A percentile compares a stretch with the other conserved stretches of the same genome.
phyloP scores from a whole-genome alignment of 2,113 vertebrate species.

The Machaerirhynchus nigripectus region DNA sequence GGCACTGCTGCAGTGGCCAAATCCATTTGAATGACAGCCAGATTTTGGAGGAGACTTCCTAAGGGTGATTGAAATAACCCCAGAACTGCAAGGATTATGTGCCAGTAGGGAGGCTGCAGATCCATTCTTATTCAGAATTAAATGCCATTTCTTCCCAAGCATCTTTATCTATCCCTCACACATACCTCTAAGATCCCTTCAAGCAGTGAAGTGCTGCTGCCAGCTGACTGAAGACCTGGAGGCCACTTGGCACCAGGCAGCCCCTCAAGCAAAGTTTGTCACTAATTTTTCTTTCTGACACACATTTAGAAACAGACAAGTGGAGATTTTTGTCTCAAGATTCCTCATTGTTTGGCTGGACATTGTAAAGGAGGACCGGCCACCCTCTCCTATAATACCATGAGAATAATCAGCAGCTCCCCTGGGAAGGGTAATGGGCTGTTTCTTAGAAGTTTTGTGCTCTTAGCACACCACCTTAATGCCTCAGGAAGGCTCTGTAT shows the following conservation, averaged over 20 bases:
- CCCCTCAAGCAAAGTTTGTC: not conserved
- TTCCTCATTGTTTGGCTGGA: not conserved
- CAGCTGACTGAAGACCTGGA: not conserved
- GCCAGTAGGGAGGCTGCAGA: constrained; percentile 11
- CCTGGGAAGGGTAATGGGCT: not conserved
- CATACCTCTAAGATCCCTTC: constrained; percentile 10
- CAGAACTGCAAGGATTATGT: constrained; percentile 29
- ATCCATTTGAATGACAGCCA: not conserved
- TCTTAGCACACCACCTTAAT: not conserved
- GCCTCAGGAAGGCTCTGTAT: not conserved
- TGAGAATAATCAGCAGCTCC: not conserved
- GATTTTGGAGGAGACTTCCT: not conserved
- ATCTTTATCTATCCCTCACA: constrained; percentile 56
- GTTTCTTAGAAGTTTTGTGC: not conserved
- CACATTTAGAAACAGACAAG: not conserved
- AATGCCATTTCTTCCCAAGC: constrained; percentile 24
- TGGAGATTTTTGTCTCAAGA: not conserved
- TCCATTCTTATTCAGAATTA: constrained; percentile 7
- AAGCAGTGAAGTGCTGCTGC: constrained; percentile 3
- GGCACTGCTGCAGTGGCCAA: not conserved
- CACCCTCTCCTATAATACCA: not conserved
- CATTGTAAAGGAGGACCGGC: not conserved
- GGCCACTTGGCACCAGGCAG: not conserved
- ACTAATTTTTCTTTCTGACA: not conserved
- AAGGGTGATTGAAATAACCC: constrained; percentile 43